Conservation (phyloP, 2,113 vertebrate species). For the Anolis sagrei region DNA sequence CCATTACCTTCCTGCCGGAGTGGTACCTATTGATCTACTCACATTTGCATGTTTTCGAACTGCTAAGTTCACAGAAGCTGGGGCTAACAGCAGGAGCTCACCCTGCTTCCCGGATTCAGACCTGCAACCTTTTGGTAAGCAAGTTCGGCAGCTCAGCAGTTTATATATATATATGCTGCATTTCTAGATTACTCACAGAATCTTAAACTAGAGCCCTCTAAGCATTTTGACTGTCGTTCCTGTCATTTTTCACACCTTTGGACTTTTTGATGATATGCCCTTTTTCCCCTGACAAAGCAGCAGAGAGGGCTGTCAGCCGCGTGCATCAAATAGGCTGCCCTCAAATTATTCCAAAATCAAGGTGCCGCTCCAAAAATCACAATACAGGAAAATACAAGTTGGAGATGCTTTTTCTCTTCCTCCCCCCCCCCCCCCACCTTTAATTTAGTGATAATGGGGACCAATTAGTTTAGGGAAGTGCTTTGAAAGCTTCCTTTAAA, state of each 20-base stretch:
- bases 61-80: no score
- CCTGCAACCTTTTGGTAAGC: no score
- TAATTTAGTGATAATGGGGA: slow-evolving; percentile 50
- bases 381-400: slow-evolving; percentile 16
- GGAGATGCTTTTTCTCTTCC: slow-evolving; percentile 15
- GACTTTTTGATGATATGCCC: background rate
- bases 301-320: slow-evolving; percentile 4
- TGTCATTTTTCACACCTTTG: slow-evolving; percentile 20
- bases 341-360: slow-evolving; percentile 43
- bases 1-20: no score
- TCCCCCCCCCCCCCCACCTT: slow-evolving; percentile 48
- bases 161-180: background rate
- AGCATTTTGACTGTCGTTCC: slow-evolving; percentile 27
- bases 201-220: rapidly evolving
- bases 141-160: no score
- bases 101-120: no score
- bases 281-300: slow-evolving; percentile 4
- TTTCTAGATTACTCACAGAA: background rate
- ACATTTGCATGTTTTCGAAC: no score
- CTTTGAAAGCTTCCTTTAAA: slow-evolving; percentile 49
- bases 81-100: no score
- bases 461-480: slow-evolving; percentile 48
- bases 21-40: no score
- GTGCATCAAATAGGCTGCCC: slow-evolving; percentile 17
- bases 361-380: slow-evolving; percentile 20